Evolutionary conservation across 2,797 vertebrate genomes (phyloP).

Genomic region (Acrocephalus scirpaceus): DNA sequence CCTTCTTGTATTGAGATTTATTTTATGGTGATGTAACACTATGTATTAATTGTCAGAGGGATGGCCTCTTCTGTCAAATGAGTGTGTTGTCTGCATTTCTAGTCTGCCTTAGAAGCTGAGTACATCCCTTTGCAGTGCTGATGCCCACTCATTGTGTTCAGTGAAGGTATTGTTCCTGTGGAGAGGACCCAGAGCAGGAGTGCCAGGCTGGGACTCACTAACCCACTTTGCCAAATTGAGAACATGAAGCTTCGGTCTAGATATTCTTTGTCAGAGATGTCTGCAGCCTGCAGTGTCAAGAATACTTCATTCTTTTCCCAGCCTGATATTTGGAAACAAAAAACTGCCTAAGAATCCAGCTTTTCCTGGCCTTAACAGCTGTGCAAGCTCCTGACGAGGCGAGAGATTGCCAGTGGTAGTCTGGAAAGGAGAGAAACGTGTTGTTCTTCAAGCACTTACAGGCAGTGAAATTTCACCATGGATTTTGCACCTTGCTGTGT

Average conservation of each 20-base stretch:
- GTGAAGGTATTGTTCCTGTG: background rate
- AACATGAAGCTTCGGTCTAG: background rate
- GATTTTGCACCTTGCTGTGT: background rate
- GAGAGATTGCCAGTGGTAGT: background rate
- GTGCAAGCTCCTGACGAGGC: background rate
- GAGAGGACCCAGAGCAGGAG: fast-evolving
- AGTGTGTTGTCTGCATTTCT: background rate
- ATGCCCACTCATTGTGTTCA: background rate
- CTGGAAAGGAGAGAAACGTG: background rate
- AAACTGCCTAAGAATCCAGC: background rate
- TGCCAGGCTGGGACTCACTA: background rate
- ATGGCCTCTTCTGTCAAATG: background rate
- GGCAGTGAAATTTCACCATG: background rate
- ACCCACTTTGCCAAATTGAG: background rate
- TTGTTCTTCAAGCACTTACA: background rate
- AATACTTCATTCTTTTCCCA: background rate
- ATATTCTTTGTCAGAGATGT: background rate
- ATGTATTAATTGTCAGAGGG: background rate
- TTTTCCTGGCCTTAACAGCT: background rate
- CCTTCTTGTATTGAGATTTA: background rate
- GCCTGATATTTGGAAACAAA: background rate
- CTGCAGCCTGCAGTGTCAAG: background rate
- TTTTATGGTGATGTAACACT: background rate
- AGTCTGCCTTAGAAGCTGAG: background rate
- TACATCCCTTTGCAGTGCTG: background rate